A percentile compares a stretch with the other conserved stretches of the same genome.
phyloP scores from a whole-genome alignment of 2,888 invertebrate species.

The Mesoligia furuncula region DNA sequence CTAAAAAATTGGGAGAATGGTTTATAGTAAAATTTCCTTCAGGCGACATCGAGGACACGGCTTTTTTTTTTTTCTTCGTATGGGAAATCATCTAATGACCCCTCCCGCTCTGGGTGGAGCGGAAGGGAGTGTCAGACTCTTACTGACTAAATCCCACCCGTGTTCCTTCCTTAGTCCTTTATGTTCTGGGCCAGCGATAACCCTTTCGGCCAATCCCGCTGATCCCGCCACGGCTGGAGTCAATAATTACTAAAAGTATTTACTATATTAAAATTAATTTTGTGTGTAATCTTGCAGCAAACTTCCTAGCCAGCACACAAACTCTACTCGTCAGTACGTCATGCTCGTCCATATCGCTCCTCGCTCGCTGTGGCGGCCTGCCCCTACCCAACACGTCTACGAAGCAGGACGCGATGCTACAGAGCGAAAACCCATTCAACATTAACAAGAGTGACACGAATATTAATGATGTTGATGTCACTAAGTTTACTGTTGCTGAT shows the following conservation, averaged over 20 bases:
- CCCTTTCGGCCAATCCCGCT: too few species aligned
- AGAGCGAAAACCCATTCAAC: slow-evolving; percentile 82
- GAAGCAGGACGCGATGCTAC: slow-evolving; percentile 80
- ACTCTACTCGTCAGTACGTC: slow-evolving; percentile 92
- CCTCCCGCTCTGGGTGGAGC: too few species aligned
- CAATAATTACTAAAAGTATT: too few species aligned
- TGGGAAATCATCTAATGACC: too few species aligned
- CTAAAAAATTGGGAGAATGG: neutral
- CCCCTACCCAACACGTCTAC: slow-evolving; percentile 90
- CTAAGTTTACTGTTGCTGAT: slow-evolving; percentile 93
- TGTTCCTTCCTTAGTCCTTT: too few species aligned
- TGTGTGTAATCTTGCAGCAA: slow-evolving; percentile 84
- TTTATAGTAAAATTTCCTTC: neutral
- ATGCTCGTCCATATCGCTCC: slow-evolving; percentile 93
- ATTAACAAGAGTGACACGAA: slow-evolving; percentile 71
- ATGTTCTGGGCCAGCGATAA: too few species aligned
- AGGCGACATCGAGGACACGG: too few species aligned
- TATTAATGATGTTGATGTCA: slow-evolving; percentile 78
- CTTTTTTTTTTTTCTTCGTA: too few species aligned
- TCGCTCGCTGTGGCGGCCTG: slow-evolving; percentile 92
- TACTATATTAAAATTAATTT: neutral
- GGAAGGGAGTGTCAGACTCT: too few species aligned
- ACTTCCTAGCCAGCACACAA: slow-evolving; percentile 92
- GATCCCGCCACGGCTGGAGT: too few species aligned
- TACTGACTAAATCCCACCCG: too few species aligned